Percentiles rank a stretch among this genome's conserved stretches.
Conservation (phyloP, 2,888 invertebrate genomes). For the Agrochola macilenta region DNA sequence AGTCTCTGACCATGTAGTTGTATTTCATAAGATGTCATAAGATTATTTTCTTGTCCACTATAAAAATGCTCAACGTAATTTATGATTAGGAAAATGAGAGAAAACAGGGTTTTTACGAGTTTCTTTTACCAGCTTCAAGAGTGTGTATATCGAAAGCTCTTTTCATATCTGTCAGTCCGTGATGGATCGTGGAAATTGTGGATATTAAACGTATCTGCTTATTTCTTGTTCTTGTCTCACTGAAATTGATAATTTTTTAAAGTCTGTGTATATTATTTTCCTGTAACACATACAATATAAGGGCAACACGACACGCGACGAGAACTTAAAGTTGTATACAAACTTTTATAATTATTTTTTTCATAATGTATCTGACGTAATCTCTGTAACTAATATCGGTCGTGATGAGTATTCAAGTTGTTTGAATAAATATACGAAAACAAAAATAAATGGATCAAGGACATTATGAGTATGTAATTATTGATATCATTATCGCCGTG, state of each 20-base stretch:
- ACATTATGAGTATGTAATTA: slow-evolving; percentile 66
- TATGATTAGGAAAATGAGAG: slow-evolving; percentile 65
- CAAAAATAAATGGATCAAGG: slow-evolving; percentile 70
- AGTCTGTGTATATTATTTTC: background rate
- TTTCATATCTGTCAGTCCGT: slow-evolving; percentile 15
- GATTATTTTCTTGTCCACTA: slow-evolving; percentile 62
- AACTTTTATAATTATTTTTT: background rate
- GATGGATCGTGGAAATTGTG: slow-evolving; percentile 32
- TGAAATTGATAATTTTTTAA: slow-evolving; percentile 27
- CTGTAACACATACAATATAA: background rate
- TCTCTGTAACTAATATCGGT: slow-evolving; percentile 7
- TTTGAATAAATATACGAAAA: slow-evolving; percentile 40
- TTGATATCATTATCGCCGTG: slow-evolving; percentile 69
- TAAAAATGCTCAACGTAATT: slow-evolving; percentile 65
- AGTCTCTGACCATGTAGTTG: slow-evolving; percentile 53
- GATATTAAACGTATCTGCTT: slow-evolving; percentile 17
- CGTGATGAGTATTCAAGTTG: slow-evolving; percentile 23
- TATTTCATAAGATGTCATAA: slow-evolving; percentile 59
- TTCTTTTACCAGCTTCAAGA: slow-evolving; percentile 55
- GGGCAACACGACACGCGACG: background rate
- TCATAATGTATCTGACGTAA: background rate
- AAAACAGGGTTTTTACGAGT: slow-evolving; percentile 56
- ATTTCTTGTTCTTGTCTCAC: slow-evolving; percentile 2
- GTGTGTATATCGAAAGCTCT: slow-evolving; percentile 40
- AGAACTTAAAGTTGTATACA: background rate